These are phyloP conservation scores for Podotricha telesiphe DNA, from an alignment of 2,888 invertebrate genomes.

Conservation along the genomic window DNA sequence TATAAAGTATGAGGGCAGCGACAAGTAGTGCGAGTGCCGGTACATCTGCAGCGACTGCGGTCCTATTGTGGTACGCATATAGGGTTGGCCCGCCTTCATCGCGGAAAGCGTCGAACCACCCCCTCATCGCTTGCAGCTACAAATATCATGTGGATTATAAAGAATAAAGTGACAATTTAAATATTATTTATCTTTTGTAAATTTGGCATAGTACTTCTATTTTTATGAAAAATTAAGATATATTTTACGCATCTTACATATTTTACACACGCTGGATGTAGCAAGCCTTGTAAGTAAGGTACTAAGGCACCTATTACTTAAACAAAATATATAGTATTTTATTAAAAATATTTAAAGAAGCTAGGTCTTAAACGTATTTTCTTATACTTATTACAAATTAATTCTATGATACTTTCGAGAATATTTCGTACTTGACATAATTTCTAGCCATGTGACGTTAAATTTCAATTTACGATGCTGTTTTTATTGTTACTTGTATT, in stretches of 20 bases:
- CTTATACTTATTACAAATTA: constrained; percentile 5
- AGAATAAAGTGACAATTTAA: no score
- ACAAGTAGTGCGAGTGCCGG: constrained; percentile 93
- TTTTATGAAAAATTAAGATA: no score
- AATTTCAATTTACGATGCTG: constrained; percentile 36
- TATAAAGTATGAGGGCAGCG: constrained; percentile 95
- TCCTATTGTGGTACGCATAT: constrained; percentile 96
- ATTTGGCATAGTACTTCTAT: no score
- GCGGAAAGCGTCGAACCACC: constrained; percentile 99
- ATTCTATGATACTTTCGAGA: not conserved
- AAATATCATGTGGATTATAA: constrained; percentile 42
- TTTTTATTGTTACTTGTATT: constrained; percentile 29
- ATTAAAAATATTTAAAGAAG: not conserved
- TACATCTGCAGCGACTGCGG: constrained; percentile 97
- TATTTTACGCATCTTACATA: not conserved
- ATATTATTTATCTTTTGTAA: no score
- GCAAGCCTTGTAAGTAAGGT: not conserved
- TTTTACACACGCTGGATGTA: not conserved
- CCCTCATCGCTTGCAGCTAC: constrained; percentile 89
- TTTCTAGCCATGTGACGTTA: constrained; percentile 26
- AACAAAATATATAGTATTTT: no score
- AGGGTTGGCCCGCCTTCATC: constrained; percentile 98
- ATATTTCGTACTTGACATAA: constrained; percentile 42
- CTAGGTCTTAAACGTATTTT: not conserved
- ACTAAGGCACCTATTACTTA: no score